Percentiles rank a stretch among this genome's conserved stretches.
Evolutionary conservation across 2,113 vertebrate genomes (phyloP).

Genomic region (Phrynocephalus versicolor): DNA sequence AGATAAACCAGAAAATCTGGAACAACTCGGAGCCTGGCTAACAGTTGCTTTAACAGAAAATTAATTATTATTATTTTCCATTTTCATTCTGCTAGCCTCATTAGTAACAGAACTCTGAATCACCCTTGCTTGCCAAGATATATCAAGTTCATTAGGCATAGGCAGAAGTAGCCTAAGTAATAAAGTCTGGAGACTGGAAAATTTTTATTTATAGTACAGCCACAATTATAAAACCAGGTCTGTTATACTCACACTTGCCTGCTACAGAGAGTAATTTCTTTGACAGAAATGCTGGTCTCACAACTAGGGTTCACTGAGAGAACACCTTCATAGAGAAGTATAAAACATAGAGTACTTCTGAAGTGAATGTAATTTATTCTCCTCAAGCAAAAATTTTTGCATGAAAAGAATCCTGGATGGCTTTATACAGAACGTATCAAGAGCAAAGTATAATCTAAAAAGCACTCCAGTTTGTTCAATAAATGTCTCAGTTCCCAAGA

Average conservation of each 20-base stretch:
- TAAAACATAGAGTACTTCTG: not conserved
- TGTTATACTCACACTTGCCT: not conserved
- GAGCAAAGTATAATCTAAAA: not conserved
- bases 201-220: not conserved
- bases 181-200: not conserved
- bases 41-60: slow-evolving; percentile 20
- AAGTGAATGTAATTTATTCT: not conserved
- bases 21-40: slow-evolving; percentile 24
- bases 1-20: slow-evolving; percentile 4
- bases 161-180: not conserved
- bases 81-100: slow-evolving; percentile 29
- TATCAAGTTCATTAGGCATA: not conserved
- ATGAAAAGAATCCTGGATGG: not conserved
- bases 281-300: not conserved
- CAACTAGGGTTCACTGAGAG: not conserved
- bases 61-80: slow-evolving; percentile 5
- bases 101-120: not conserved
- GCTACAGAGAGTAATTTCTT: not conserved
- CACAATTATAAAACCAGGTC: slow-evolving; percentile 5
- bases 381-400: not conserved
- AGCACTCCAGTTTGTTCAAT: not conserved
- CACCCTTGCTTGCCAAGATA: not conserved
- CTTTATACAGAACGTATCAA: not conserved
- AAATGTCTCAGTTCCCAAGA: not conserved
- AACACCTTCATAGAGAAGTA: not conserved